Evolutionary conservation across 1,140 invertebrate species (phyloP), one percentile per base, ranked within the genome.

Genomic region (Paralvinella palmiformis): DNA sequence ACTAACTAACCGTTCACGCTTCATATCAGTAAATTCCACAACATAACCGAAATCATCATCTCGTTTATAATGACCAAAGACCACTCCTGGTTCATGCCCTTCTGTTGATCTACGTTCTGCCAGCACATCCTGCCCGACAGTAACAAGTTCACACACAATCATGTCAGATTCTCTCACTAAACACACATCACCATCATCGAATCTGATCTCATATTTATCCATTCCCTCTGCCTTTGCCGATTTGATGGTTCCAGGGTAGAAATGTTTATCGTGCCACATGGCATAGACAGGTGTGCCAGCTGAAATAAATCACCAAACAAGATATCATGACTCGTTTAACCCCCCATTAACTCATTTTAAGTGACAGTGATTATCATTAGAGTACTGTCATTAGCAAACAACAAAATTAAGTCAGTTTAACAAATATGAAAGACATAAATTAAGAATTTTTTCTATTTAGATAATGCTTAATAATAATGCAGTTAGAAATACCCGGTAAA

Each of bases 191-290:
- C 73, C 75, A 64, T 76, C 75, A 17, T 44, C 63, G 29, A 65
- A 65, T 1, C 20, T 24, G 37, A 65, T 58, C 2, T 17, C 31
- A 41, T 50, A 61, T 37, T 44, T 60, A 24, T 53, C 50, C 27
- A 31, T 2, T n/a, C 60, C 3, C 10, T 55, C 44, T 32, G 20
- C 24, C 20, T 31, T 24, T 35, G 24, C 17, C 48, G 1, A 31
- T 61, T 35, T 50, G 22, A 72, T 67, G 10, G 29, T 64, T 24
- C 72, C 75, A 24, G 75, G 73, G 62, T 76, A 76, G 56, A 62
- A 76, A 50, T 68, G 72, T 1, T 66, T 66, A 67, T 75, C 75
- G 58, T 71, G 72, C 75, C 75, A 76, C 24, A 68, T 72, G 10
- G 70, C 72, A 63, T 75, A 70, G 0, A 76, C 67, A 56, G 59